phyloP scores from a whole-genome alignment of 2,888 invertebrate species.

The Scaptomyza polygonia region DNA sequence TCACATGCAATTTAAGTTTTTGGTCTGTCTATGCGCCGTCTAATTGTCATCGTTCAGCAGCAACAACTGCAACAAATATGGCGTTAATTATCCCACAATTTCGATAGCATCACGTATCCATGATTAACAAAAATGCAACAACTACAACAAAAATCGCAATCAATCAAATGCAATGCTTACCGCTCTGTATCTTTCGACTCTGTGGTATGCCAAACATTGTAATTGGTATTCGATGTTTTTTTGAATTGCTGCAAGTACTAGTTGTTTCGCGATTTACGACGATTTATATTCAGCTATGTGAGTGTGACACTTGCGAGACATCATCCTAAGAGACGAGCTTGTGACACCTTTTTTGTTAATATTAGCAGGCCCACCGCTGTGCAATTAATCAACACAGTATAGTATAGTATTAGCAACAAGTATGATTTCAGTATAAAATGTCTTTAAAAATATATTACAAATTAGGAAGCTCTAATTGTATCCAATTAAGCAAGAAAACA shows the following conservation, averaged over 20 bases:
- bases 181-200: slow-evolving; percentile 59
- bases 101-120: slow-evolving; percentile 78
- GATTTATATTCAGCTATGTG: slow-evolving; percentile 59
- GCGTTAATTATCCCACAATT: slow-evolving; percentile 77
- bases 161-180: slow-evolving; percentile 64
- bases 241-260: slow-evolving; percentile 39
- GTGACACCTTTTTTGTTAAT: slow-evolving; percentile 47
- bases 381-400: slow-evolving; percentile 64
- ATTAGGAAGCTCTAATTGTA: too few relatives aligned
- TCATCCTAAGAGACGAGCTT: slow-evolving; percentile 15
- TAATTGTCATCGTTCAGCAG: slow-evolving; percentile 36
- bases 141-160: slow-evolving; percentile 62
- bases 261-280: slow-evolving; percentile 43
- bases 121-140: slow-evolving; percentile 61
- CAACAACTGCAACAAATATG: slow-evolving; percentile 68
- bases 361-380: slow-evolving; percentile 48
- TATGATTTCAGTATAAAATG: not conserved
- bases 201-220: slow-evolving; percentile 69
- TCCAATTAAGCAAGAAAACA: too few relatives aligned
- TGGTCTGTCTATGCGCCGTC: slow-evolving; percentile 38
- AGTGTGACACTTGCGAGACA: slow-evolving; percentile 55
- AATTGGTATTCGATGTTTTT: slow-evolving; percentile 70
- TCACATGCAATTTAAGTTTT: slow-evolving; percentile 70
- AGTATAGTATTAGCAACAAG: slow-evolving; percentile 22
- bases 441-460: too few relatives aligned